Evolutionary conservation across 2,888 invertebrate species (phyloP).

Genomic region (Amorpha juglandis): DNA sequence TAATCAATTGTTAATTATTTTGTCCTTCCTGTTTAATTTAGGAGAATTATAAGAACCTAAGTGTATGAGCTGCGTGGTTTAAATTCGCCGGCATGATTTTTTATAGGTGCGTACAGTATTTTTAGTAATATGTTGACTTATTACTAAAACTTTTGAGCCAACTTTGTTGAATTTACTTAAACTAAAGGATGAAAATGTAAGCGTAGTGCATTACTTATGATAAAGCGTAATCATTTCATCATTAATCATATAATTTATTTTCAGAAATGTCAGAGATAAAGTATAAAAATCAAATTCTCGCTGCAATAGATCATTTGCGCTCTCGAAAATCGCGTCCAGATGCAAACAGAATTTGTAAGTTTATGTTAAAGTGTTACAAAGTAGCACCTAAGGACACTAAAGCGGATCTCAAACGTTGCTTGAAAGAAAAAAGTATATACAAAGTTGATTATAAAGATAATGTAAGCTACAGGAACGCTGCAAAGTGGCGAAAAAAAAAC

Average conservation of each 20-base stretch:
- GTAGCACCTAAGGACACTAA: slow-evolving; percentile 88
- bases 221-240: slow-evolving; percentile 20
- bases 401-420: slow-evolving; percentile 89
- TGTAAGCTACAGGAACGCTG: slow-evolving; percentile 92
- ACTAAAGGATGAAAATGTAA: too few relatives aligned
- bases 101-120: slow-evolving; percentile 61
- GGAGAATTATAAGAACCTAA: background rate
- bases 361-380: slow-evolving; percentile 89
- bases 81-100: slow-evolving; percentile 77
- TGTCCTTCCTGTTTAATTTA: background rate
- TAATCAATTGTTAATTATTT: background rate
- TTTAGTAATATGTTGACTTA: slow-evolving; percentile 29
- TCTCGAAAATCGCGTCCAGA: slow-evolving; percentile 93
- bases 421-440: slow-evolving; percentile 89
- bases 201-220: too few relatives aligned
- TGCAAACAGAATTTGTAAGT: slow-evolving; percentile 92
- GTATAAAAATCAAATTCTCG: slow-evolving; percentile 90
- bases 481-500: slow-evolving; percentile 86
- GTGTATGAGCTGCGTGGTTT: slow-evolving; percentile 39
- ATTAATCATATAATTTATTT: slow-evolving; percentile 49
- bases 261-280: slow-evolving; percentile 85
- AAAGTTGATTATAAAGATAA: slow-evolving; percentile 95
- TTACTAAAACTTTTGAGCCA: slow-evolving; percentile 18
- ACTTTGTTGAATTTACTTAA: background rate
- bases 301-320: slow-evolving; percentile 93